These are phyloP conservation scores for Thecocarcelia acutangulata DNA, from an alignment of 2,888 invertebrate species.

Conservation along the genomic window DNA sequence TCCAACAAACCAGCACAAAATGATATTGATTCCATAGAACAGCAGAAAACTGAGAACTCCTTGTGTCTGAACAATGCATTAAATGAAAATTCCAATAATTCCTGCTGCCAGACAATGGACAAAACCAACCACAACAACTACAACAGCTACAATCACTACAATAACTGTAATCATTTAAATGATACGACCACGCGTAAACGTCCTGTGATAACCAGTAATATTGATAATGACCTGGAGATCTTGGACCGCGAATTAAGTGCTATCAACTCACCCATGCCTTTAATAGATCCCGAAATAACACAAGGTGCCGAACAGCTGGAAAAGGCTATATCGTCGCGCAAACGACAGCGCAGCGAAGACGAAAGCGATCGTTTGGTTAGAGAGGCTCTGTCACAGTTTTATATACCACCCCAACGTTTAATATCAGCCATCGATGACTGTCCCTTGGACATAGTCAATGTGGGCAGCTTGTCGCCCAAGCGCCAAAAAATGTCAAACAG, in stretches of 20 bases:
- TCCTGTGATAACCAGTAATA: constrained; percentile 77
- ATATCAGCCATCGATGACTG: constrained; percentile 87
- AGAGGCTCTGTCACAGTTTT: constrained; percentile 87
- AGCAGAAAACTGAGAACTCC: constrained; percentile 54
- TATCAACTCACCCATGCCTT: constrained; percentile 81
- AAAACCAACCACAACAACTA: constrained; percentile 31
- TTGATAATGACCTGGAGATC: constrained; percentile 81
- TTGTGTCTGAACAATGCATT: constrained; percentile 24
- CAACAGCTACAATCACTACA: constrained; percentile 32
- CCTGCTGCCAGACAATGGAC: constrained; percentile 16
- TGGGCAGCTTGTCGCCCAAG: constrained; percentile 68
- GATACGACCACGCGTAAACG: constrained; percentile 74
- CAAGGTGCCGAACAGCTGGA: constrained; percentile 81
- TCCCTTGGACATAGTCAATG: constrained; percentile 77
- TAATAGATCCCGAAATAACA: constrained; percentile 81
- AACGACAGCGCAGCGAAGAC: constrained; percentile 83
- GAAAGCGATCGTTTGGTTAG: constrained; percentile 86
- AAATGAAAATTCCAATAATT: constrained; percentile 38
- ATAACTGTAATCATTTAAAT: constrained; percentile 60
- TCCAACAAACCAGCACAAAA: constrained; percentile 70
- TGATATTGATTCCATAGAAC: constrained; percentile 52
- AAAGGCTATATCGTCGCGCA: constrained; percentile 80
- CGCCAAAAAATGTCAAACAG: constrained; percentile 53
- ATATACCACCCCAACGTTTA: constrained; percentile 86
- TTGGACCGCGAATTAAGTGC: constrained; percentile 81